phyloP scores from a whole-genome alignment of 2,797 vertebrate genomes.

The Heterohyrax brucei region DNA sequence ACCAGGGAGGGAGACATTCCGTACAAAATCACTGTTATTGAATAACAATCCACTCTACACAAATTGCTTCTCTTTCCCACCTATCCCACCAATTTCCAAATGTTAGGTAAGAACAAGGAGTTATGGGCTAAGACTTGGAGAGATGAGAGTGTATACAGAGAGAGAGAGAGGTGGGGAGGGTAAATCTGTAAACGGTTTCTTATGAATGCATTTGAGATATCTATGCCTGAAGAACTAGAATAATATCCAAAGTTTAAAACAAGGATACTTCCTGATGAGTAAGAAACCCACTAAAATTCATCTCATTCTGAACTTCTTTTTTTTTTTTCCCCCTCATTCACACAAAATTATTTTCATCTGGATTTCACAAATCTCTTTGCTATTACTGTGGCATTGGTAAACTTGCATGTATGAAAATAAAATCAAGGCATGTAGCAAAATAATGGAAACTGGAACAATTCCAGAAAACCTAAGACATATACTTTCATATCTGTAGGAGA shows the following conservation, averaged over 20 bases:
- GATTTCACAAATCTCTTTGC: not conserved
- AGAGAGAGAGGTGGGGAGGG: too few species aligned
- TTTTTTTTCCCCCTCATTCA: conserved; percentile 35
- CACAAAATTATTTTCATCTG: conserved; percentile 44
- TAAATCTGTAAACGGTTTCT: not conserved
- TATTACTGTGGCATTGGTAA: not conserved
- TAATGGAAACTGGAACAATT: conserved; percentile 19
- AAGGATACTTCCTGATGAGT: not conserved
- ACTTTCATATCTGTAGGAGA: not conserved
- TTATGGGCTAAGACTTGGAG: not conserved
- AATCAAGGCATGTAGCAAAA: not conserved
- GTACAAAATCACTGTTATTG: not conserved
- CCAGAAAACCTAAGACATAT: not conserved
- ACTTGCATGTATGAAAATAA: not conserved
- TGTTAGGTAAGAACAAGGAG: not conserved
- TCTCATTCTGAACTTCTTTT: not conserved
- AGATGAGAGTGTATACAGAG: not conserved
- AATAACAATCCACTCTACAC: not conserved
- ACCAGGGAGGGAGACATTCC: not conserved
- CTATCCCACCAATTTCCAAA: conserved; percentile 16
- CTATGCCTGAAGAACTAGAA: conserved; percentile 46
- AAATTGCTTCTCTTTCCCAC: not conserved
- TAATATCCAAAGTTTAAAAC: conserved; percentile 26
- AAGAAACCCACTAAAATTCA: not conserved
- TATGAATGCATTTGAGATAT: conserved; percentile 41